Evolutionary conservation across 2,888 invertebrate genomes (phyloP), one percentile per base, ranked within the genome.

Genomic region (Troilus luridus): DNA sequence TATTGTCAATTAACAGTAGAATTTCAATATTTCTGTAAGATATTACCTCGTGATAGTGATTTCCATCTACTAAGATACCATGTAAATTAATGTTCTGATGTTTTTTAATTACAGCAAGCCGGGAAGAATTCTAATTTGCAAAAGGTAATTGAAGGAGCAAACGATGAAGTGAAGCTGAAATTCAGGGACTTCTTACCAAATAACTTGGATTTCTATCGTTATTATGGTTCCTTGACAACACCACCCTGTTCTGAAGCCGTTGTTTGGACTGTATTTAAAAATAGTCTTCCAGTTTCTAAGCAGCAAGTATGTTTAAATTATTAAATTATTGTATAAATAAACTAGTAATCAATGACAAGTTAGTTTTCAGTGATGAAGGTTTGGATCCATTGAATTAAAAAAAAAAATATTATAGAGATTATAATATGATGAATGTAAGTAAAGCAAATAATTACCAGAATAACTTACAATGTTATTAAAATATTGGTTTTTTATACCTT

Each of bases 221-320:
- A 97, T 93, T 94, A 95, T 2, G 97, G 97, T 0, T 97, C 97
- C 0, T 94, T 97, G 92, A 97, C 97, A 6, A 97, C 97, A 0
- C 97, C 97, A 19, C 94, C 94, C 81, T 97, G 97, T 93, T 95
- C 95, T 90, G 97, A 97, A 94, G 95, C 95, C 0, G 97, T 97
- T 21, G 95, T 95, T 9, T 97, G 97, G 97, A 96, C 97, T 58
- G 95, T 97, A 3, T 94, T 96, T 91, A 94, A 95, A 0, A 94
- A 95, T 59, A 95, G 95, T 56, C 94, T 95, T 81, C 94, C 95
- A 1, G 94, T 96, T 88, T 95, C 95, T 0, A 93, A 94, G 92
- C 93, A 94, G 17, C 95, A 95, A 77, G 72, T 77, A 77, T 77
- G 14, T 77, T 5, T 59, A 59, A 59, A 6, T 59, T 12, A 14